phyloP scores from a whole-genome alignment of 2,113 vertebrate genomes.

The Bothrops jararaca region DNA sequence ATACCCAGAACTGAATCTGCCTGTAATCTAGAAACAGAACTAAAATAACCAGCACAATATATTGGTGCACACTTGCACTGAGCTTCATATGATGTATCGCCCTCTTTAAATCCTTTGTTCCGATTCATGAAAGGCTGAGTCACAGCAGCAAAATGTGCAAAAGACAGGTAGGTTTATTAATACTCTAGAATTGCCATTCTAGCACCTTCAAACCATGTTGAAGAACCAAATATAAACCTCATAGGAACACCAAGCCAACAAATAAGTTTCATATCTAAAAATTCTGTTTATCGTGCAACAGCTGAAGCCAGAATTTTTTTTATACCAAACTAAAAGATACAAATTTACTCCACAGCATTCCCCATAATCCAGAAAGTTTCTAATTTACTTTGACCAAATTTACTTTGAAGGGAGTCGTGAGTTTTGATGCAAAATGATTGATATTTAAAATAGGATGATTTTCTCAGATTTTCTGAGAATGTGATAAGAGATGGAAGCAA shows the following conservation, averaged over 20 bases:
- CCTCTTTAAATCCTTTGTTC: neutral
- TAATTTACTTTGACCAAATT: neutral
- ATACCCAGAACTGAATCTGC: neutral
- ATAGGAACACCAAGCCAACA: neutral
- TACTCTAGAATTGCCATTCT: neutral
- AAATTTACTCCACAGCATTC: neutral
- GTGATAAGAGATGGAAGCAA: neutral
- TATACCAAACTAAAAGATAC: neutral
- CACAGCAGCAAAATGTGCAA: neutral
- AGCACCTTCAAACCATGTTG: neutral
- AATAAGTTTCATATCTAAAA: neutral
- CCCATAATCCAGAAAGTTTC: neutral
- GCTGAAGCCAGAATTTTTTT: neutral
- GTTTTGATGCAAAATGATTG: neutral
- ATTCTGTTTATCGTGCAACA: neutral
- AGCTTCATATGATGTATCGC: neutral
- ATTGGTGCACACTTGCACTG: neutral
- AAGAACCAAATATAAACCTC: neutral
- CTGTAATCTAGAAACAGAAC: neutral
- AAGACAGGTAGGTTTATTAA: neutral
- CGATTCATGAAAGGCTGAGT: neutral
- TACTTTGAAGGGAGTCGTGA: neutral
- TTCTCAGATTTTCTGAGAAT: neutral
- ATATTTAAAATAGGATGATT: neutral
- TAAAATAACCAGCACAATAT: neutral